These are phyloP conservation scores for Zapornia atra DNA, from an alignment of 2,113 vertebrate genomes.

Conservation along the genomic window DNA sequence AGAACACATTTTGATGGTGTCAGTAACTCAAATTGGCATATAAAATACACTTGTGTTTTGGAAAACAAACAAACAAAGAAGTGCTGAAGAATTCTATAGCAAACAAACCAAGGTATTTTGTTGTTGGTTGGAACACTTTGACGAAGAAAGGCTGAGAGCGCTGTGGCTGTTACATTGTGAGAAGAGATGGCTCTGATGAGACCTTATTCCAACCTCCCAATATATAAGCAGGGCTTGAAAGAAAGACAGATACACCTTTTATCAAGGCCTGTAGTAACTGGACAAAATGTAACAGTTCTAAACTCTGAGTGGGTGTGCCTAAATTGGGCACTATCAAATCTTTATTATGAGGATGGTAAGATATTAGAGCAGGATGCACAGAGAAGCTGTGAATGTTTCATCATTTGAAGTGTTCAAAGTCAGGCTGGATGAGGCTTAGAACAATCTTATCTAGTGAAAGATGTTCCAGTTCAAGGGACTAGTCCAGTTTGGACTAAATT, in stretches of 20 bases:
- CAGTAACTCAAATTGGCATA: neutral
- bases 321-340: no score
- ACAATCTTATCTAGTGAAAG: neutral
- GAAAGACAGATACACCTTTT: neutral
- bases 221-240: neutral
- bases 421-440: neutral
- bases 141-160: neutral
- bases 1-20: neutral
- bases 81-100: neutral
- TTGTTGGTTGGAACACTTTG: neutral
- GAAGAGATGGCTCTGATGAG: neutral
- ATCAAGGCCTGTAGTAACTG: neutral
- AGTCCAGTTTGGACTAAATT: neutral
- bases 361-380: rapidly evolving
- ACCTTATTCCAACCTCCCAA: neutral
- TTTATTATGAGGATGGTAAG: neutral
- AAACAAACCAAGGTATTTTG: neutral
- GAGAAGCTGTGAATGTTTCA: neutral
- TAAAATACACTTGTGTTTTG: neutral
- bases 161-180: neutral
- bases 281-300: neutral
- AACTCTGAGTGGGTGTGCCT: neutral
- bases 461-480: neutral
- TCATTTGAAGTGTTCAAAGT: neutral
- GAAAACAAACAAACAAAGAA: neutral